Conservation (phyloP, 2,113 vertebrate genomes). For the Notechis scutatus region DNA sequence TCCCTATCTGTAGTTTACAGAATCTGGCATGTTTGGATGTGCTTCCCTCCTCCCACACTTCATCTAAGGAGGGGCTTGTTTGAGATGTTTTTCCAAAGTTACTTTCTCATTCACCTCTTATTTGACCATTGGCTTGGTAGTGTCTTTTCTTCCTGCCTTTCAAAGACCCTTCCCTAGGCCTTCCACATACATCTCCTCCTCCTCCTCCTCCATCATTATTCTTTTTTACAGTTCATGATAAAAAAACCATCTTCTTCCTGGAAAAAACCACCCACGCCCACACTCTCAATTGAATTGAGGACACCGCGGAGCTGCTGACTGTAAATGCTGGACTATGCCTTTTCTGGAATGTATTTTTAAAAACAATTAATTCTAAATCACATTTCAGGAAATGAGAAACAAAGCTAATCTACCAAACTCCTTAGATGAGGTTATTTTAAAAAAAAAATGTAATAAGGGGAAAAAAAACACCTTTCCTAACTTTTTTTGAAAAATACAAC, state of each 20-base stretch:
- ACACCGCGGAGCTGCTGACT: not conserved
- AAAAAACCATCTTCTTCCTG: not conserved
- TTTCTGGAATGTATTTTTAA: not conserved
- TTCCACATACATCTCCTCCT: not conserved
- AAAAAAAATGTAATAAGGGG: too few species aligned
- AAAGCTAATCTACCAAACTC: not conserved
- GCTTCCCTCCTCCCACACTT: not conserved
- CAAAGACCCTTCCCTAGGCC: not conserved
- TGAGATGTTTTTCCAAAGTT: not conserved
- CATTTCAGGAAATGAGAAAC: not conserved
- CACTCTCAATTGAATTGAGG: not conserved
- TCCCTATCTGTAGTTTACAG: not conserved
- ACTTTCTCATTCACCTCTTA: not conserved
- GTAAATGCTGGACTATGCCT: not conserved
- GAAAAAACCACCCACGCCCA: not conserved
- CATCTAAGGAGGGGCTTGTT: not conserved
- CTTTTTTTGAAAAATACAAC: conserved; percentile 5
- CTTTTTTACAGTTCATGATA: not conserved
- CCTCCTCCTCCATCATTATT: not conserved
- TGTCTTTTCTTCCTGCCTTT: not conserved
- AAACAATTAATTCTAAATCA: not conserved
- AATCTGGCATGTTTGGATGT: not conserved
- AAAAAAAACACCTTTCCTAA: not conserved
- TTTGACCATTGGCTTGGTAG: not conserved
- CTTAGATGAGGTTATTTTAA: not conserved